Percentiles rank a stretch among this genome's conserved stretches.
Evolutionary conservation across 37 sponge, comb jelly and placozoan genomes (phyloP).

Genomic region (Halisarca cf. caerulea): DNA sequence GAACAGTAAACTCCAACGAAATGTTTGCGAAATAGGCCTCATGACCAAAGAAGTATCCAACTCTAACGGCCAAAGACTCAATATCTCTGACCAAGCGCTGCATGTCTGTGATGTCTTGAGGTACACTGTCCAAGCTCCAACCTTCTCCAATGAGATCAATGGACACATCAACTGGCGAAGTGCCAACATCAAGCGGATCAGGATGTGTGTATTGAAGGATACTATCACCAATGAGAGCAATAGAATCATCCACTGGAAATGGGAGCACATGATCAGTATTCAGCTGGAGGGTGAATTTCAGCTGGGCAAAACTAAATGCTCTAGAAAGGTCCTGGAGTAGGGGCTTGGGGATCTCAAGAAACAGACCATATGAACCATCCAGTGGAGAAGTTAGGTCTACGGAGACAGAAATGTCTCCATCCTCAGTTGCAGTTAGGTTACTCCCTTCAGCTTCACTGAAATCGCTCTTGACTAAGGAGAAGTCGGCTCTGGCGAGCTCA

Average conservation of each 20-base stretch:
- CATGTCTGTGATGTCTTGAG: background rate
- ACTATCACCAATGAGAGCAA: background rate
- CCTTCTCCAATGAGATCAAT: constrained; percentile 18
- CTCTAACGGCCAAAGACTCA: background rate
- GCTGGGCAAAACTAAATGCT: background rate
- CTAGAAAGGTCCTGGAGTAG: background rate
- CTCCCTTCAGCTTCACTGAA: background rate
- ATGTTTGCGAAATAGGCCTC: background rate
- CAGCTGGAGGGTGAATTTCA: background rate
- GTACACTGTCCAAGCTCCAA: background rate
- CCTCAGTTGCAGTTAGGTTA: background rate
- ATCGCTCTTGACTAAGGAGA: background rate
- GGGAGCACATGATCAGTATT: background rate
- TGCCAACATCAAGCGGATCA: background rate
- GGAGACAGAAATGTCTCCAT: background rate
- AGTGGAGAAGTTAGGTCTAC: background rate
- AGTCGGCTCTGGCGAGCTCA: background rate
- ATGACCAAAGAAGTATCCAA: background rate
- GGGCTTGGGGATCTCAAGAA: background rate
- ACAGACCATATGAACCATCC: background rate
- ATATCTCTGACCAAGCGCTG: background rate
- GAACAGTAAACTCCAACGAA: background rate
- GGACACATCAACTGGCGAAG: background rate
- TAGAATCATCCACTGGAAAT: background rate
- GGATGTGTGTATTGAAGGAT: background rate